Percentiles rank a stretch among this genome's conserved stretches.
These are phyloP conservation scores for Sminthurides aquaticus DNA, from an alignment of 2,888 invertebrate genomes.

Conservation along the genomic window DNA sequence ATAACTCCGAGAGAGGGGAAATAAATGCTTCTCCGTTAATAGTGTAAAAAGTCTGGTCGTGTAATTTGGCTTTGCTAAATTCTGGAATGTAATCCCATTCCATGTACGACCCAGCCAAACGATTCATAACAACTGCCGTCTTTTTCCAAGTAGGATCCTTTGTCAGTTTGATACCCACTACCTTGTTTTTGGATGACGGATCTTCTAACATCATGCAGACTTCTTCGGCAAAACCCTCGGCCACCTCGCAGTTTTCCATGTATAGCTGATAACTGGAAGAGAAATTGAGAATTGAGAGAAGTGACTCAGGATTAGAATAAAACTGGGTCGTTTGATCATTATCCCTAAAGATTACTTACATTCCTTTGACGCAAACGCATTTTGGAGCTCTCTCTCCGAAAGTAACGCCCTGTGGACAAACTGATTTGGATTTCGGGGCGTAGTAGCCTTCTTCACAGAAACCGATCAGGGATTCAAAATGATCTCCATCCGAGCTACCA, in stretches of 20 bases:
- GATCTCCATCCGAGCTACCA: background rate
- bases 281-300: too few species aligned
- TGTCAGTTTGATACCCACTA: conserved; percentile 28
- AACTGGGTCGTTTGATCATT: too few species aligned
- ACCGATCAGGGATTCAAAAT: conserved; percentile 4
- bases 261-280: conserved; percentile 31
- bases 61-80: conserved; percentile 13
- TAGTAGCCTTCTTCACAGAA: conserved; percentile 16
- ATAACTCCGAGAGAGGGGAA: conserved; percentile 3
- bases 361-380: conserved; percentile 36
- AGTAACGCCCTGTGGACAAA: conserved; percentile 18
- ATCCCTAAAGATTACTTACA: too few species aligned
- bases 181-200: conserved; percentile 17
- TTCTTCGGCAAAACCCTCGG: conserved; percentile 34
- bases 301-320: too few species aligned
- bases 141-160: conserved; percentile 26
- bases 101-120: conserved; percentile 14
- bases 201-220: conserved; percentile 32
- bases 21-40: conserved; percentile 27
- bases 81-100: conserved; percentile 25
- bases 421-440: conserved; percentile 1
- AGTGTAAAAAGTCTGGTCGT: conserved; percentile 23
- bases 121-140: conserved; percentile 22
- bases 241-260: conserved; percentile 32
- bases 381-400: conserved; percentile 28